These are phyloP conservation scores for Chironomus striatipennis DNA, from an alignment of 1,140 invertebrate genomes.

Conservation along the genomic window DNA sequence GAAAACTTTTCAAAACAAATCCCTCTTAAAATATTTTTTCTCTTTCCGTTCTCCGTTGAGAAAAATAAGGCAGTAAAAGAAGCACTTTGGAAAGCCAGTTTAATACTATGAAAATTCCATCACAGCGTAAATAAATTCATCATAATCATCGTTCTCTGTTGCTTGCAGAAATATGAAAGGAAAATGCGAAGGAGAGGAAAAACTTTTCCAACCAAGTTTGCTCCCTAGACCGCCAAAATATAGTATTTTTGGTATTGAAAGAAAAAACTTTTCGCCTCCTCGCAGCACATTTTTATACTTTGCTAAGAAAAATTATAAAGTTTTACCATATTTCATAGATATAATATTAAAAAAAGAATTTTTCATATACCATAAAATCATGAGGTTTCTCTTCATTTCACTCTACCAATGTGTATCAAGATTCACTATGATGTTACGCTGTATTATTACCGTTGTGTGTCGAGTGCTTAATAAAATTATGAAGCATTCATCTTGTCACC, in stretches of 20 bases:
- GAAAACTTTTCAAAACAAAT: background rate
- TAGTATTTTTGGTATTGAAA: background rate
- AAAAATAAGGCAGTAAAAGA: background rate
- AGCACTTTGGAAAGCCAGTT: background rate
- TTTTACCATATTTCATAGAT: too few species aligned
- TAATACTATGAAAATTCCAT: background rate
- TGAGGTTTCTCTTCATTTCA: too few species aligned
- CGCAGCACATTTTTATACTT: background rate
- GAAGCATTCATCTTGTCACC: constrained; percentile 12
- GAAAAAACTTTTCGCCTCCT: background rate
- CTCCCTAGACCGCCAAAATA: background rate
- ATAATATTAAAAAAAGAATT: too few species aligned
- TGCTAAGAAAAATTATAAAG: background rate
- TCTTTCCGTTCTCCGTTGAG: background rate
- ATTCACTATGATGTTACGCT: too few species aligned
- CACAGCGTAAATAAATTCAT: constrained; percentile 9
- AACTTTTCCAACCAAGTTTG: background rate
- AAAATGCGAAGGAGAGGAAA: background rate
- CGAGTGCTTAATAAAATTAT: constrained; percentile 9
- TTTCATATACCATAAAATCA: too few species aligned
- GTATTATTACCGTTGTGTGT: too few species aligned
- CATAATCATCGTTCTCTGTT: background rate
- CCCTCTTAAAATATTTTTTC: background rate
- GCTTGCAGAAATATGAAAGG: background rate
- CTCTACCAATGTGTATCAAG: too few species aligned